Conservation (phyloP, 2,113 vertebrate genomes). For the Sus scrofa region T2T-Sscrofa CM000817.6:38497001-38497500, state of each 20-base stretch:
- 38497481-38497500: background rate
- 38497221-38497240: background rate
- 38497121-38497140: background rate
- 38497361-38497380: background rate
- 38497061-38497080: background rate
- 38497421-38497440: background rate
- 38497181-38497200: background rate
- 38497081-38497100: background rate
- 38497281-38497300: background rate
- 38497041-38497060: background rate
- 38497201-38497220: background rate
- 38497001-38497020: background rate
- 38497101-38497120: background rate
- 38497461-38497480: background rate
- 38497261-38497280: background rate
- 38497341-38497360: background rate
- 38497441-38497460: background rate
- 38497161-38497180: background rate
- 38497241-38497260: background rate
- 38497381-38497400: background rate
- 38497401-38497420: background rate
- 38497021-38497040: background rate
- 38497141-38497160: background rate
- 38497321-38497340: background rate
- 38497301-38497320: background rate